Evolutionary conservation across 2,113 vertebrate species (phyloP).

Genomic region (Sebastes schlegelii): DNA sequence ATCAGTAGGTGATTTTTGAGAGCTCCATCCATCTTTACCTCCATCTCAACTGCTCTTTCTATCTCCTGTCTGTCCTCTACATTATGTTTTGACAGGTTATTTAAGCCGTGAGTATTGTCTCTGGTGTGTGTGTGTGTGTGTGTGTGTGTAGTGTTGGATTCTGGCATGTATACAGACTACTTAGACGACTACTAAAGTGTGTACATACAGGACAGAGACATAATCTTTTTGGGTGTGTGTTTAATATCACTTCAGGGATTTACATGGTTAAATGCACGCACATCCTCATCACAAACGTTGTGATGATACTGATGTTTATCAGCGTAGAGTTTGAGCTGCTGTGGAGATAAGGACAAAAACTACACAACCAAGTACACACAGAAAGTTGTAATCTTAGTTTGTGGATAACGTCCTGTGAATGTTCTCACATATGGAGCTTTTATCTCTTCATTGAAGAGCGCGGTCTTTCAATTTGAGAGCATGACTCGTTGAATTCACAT

Average conservation of each 20-base stretch:
- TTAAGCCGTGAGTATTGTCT: constrained; percentile 73
- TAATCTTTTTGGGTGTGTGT: constrained; percentile 1
- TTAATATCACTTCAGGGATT: neutral
- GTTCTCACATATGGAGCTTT: neutral
- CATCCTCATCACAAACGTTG: neutral
- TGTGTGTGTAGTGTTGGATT: neutral
- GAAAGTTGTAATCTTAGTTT: neutral
- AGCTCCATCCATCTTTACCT: neutral
- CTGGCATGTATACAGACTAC: constrained; percentile 24
- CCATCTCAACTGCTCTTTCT: constrained; percentile 20
- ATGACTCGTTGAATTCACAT: too few species aligned
- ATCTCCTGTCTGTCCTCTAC: constrained; percentile 30
- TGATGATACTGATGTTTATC: constrained; percentile 3
- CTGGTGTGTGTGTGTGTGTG: neutral
- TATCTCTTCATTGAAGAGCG: too few species aligned
- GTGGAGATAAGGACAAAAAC: constrained; percentile 7
- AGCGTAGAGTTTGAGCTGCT: constrained; percentile 2
- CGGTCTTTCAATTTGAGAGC: too few species aligned
- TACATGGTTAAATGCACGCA: neutral
- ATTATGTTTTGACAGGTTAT: constrained; percentile 61
- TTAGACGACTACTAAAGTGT: neutral
- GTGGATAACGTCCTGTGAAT: neutral
- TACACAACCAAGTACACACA: neutral
- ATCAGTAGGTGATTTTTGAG: too few species aligned
- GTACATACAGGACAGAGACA: neutral